A percentile compares a stretch with the other conserved stretches of the same genome.
Conservation (phyloP, 2,797 vertebrate genomes). For the Gorsachius magnificus region DNA sequence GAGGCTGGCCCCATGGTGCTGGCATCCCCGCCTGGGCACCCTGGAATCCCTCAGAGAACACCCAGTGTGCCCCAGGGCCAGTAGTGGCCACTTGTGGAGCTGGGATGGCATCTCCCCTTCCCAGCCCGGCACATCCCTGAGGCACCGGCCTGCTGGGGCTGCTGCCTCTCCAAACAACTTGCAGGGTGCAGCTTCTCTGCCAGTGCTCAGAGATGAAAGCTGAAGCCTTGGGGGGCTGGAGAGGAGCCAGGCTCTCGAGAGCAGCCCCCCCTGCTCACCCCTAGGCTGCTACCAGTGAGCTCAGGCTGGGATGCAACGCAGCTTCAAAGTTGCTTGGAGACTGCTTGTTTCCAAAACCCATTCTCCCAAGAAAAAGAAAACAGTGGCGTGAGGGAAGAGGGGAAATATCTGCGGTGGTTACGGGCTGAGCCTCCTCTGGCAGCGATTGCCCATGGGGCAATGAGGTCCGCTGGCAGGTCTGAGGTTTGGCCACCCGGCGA, state of each 20-base stretch:
- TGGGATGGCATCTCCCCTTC: background rate
- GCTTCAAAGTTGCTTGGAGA: constrained; percentile 18
- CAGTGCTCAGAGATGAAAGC: background rate
- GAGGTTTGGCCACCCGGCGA: background rate
- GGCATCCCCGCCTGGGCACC: background rate
- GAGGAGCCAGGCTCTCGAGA: background rate
- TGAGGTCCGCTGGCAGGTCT: rapidly evolving
- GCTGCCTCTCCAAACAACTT: background rate
- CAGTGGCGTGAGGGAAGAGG: background rate
- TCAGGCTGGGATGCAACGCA: background rate
- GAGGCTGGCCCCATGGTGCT: background rate
- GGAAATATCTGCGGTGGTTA: background rate
- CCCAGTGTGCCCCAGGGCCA: background rate
- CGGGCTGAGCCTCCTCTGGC: rapidly evolving
- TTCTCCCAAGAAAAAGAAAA: constrained; percentile 37
- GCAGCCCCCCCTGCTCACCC: background rate
- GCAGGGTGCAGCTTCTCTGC: background rate
- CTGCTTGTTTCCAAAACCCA: constrained; percentile 38
- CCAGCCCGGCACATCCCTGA: background rate
- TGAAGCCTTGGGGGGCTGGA: background rate
- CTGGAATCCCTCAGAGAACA: background rate
- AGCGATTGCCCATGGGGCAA: rapidly evolving
- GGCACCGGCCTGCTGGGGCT: background rate
- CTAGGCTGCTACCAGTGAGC: background rate
- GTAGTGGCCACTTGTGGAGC: background rate